phyloP scores from a whole-genome alignment of 2,113 vertebrate genomes.

The Hypomesus transpacificus region DNA sequence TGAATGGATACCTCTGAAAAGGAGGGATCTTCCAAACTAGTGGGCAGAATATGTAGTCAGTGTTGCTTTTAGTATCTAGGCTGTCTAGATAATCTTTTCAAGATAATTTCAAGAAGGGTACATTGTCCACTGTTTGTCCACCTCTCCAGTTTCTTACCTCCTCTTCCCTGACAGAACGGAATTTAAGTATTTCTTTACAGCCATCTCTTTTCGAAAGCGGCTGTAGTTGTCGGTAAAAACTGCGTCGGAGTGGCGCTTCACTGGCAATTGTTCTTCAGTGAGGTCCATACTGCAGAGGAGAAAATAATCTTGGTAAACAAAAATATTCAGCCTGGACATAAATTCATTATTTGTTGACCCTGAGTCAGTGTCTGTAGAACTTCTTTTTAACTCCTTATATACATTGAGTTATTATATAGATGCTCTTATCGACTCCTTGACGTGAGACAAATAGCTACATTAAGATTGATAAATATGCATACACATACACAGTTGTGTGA shows the following conservation, averaged over 20 bases:
- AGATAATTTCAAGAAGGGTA: too few species aligned
- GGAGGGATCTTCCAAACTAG: constrained; percentile 68
- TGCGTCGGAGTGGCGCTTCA: constrained; percentile 83
- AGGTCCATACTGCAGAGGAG: constrained; percentile 51
- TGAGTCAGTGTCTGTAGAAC: not conserved
- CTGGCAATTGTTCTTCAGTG: constrained; percentile 60
- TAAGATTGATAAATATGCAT: not conserved
- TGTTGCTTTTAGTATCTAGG: not conserved
- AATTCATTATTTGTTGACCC: not conserved
- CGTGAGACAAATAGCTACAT: not conserved
- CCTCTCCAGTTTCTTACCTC: constrained; percentile 65
- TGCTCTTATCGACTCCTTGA: not conserved
- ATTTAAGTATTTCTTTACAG: constrained; percentile 84
- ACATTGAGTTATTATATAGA: too few species aligned
- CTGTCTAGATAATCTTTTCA: too few species aligned
- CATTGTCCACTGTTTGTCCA: too few species aligned
- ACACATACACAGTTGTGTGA: too few species aligned
- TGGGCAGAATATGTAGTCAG: constrained; percentile 27
- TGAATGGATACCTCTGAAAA: constrained; percentile 68
- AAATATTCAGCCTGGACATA: not conserved
- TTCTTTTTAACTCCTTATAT: too few species aligned
- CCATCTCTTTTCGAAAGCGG: constrained; percentile 82
- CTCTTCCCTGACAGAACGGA: constrained; percentile 80
- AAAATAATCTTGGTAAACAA: constrained; percentile 8
- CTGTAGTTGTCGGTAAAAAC: constrained; percentile 88